Evolutionary conservation across 2,888 invertebrate genomes (phyloP), one percentile per base, ranked within the genome.

Genomic region (Congeria kusceri): DNA sequence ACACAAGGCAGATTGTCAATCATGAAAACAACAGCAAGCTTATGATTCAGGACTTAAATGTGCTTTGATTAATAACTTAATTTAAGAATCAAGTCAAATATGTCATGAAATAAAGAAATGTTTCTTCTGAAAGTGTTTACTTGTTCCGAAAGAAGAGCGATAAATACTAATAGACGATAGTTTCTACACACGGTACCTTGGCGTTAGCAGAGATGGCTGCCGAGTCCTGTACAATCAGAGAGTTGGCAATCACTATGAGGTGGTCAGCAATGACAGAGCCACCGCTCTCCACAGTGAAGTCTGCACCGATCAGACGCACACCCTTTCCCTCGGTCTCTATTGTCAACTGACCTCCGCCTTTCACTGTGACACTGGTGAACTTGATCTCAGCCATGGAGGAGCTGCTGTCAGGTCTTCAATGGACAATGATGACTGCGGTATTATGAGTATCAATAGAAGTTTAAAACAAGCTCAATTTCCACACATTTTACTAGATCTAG

Each of bases 281-380:
- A 13, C 90, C 88, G 73, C 88, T 90, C 72, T 90, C 84, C 9
- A 90, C 80, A 23, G 80, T 80, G 28, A 89, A 73, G n/a, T 46
- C 62, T 5, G 69, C 65, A 7, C 89, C 89, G n/a, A 64, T 57
- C 27, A 89, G 71, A 1, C 68, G 63, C 75, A 87, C 75, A 0
- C 85, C 87, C 32, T 62, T 25, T 1, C 78, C 83, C 4, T 78
- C 63, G 28, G 84, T 85, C n/a, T 82, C 80, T 18, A 89, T 85
- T 18, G 65, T 72, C 67, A 89, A 66, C 5, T 56, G 72, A 20
- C 89, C 89, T 25, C 88, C 88, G 46, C 89, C 88, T 53, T 88
- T 75, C 15, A 89, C 77, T 3, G 73, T 80, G 15, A 89, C 80
- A n/a, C 74, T 66, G 15, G 65, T 75, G 58, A 89, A 89, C 4